Conservation (phyloP, 2,113 vertebrate genomes). For the Pongo pygmaeus region DNA sequence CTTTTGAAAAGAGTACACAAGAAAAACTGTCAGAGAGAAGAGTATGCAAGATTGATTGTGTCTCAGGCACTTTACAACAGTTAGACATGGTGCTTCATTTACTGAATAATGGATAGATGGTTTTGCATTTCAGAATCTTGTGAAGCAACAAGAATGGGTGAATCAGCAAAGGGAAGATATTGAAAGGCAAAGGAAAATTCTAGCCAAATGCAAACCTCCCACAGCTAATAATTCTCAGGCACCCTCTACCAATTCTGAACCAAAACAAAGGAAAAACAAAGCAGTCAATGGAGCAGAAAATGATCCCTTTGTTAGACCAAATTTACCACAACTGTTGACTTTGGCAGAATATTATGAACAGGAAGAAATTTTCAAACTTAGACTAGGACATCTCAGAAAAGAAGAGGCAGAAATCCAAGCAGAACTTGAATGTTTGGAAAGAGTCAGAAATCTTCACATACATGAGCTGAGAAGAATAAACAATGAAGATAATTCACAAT, state of each 20-base stretch:
- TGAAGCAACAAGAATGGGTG: conserved; percentile 99
- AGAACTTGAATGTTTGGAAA: too few relatives aligned
- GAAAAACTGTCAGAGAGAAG: conserved; percentile 99
- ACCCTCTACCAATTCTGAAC: conserved; percentile 96
- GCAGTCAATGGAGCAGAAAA: conserved; percentile 98
- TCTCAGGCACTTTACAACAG: conserved; percentile 98
- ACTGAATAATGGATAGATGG: conserved; percentile 99
- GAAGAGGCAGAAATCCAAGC: too few relatives aligned
- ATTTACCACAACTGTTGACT: conserved; percentile 98
- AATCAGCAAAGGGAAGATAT: conserved; percentile 99
- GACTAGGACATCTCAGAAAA: conserved; percentile 98
- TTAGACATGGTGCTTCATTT: conserved; percentile 98
- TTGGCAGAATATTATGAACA: conserved; percentile 99
- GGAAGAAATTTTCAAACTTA: conserved; percentile 99
- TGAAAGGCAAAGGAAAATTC: conserved; percentile 97
- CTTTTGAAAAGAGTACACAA: conserved; percentile 99
- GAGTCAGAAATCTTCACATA: too few relatives aligned
- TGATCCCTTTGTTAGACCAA: conserved; percentile 98
- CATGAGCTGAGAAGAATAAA: too few relatives aligned
- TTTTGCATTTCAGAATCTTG: conserved; percentile 99
- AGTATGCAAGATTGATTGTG: conserved; percentile 99
- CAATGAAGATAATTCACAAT: conserved; percentile 65
- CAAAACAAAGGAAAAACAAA: conserved; percentile 99
- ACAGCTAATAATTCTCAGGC: conserved; percentile 95
- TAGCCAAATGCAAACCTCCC: conserved; percentile 98